Evolutionary conservation across 2,113 vertebrate species (phyloP), one percentile per base, ranked within the genome.

Genomic region (Toxotes chatareus): DNA sequence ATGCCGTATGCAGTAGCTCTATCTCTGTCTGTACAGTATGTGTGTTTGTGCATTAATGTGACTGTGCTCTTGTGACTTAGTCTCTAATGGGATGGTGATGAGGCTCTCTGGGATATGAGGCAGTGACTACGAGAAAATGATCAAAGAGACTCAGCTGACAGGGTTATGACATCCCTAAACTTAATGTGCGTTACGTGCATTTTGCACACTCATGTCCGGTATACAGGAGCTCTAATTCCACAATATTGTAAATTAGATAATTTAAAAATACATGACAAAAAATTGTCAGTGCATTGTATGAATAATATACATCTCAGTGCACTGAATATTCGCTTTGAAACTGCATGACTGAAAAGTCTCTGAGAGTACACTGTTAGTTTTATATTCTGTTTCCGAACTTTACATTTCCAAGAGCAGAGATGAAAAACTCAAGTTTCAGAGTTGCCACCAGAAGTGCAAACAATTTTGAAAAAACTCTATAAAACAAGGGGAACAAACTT

Each of bases 91-190:
- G 57, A 61, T 0, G 5, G 4, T 14, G 55, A 85, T 47, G 73
- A 81, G 49, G 73, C 59, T 57, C 51, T 68, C 60, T 79, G 63
- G 64, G 17, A 87, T 73, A 42, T 32, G 70, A 80, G 16, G n/a
- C 55, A 27, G 51, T 47, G 32, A 34, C 47, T 36, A 10, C 60
- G 56, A 55, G 36, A 21, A 70, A 79, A 73, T 69, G 70, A 76
- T 86, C 73, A 85, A 77, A 83, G 76, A 40, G 9, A 36, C 51
- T 27, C 21, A 8, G 4, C 42, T 63, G 32, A 70, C 72, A 56
- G 16, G 36, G 27, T 36, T 7, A 16, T 3, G 64, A 40, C 47
- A 34, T 17, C 9, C 9, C 3, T 23, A 13, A 63, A 63, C 3
- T 51, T 7, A 2, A n/a, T 7, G 27, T 38, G 23, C 13, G 3